Base-by-base conservation (phyloP, 2,888 invertebrate genomes). In the Heliconius hortense region DNA sequence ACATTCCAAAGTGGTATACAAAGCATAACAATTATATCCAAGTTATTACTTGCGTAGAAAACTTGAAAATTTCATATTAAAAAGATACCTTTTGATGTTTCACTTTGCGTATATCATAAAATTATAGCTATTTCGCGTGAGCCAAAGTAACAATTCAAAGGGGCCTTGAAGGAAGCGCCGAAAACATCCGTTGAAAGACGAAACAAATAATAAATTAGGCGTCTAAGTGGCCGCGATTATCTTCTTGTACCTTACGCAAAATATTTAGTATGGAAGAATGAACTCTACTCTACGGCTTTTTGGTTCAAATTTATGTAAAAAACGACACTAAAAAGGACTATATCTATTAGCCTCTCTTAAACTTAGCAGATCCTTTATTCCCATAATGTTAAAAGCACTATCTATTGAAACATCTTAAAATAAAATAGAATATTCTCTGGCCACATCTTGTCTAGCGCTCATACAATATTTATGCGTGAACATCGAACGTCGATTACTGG, bases 391-490 rank as follows among this genome's bases (percentile, higher is more conserved):
- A 76, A 78, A 76, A 82, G 81, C 81, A 81, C 81, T 79, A 79
- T 80, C 79, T 78, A 77, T 77, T 76, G 79, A 79, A 79, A 77
- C 78, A 70, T 77, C 78, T 78, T 78, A 84, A 86, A 87, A 86
- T 86, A 82, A 85, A 84, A 84, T 80, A 84, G 86, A 86, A 88
- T 87, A 87, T 86, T 83, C 84, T 84, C 82, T 75, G 82, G 83
- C 88, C 88, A 85, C 88, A 87, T 88, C 87, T 88, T 87, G 87
- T 84, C 85, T 83, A 78, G 82, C 82, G 79, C 83, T 90, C 89
- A 90, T 90, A 85, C 87, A 90, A 90, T 89, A 91, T 91, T 91
- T 89, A 90, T 90, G 87, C 88, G 84, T 85, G 85, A 90, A 90
- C 90, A 90, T 81, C 84, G 88, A 88, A 90, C 85, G 87, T 90